Evolutionary conservation across 2,113 vertebrate genomes (phyloP).

Genomic region (Urocynchramus pylzowi): DNA sequence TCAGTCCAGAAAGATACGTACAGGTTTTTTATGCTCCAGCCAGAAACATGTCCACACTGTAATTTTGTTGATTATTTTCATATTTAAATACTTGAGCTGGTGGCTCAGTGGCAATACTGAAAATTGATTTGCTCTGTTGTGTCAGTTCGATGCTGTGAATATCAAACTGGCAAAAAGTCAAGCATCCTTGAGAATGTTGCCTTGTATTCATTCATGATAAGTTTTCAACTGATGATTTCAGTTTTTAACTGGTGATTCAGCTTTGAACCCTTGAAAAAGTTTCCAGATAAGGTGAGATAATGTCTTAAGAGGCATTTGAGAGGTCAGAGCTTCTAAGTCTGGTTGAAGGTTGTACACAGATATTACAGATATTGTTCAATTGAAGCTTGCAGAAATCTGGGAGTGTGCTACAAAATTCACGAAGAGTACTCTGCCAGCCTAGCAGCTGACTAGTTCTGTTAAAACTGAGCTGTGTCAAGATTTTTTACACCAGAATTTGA

Average conservation of each 20-base stretch:
- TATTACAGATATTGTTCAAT: not conserved
- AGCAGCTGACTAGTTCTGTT: not conserved
- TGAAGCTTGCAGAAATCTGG: not conserved
- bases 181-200: not conserved
- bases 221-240: too few relatives aligned
- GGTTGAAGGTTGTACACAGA: not conserved
- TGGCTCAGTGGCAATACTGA: not conserved
- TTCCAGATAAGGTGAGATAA: not conserved
- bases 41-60: not conserved
- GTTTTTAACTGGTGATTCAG: not conserved
- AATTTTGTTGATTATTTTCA: not conserved
- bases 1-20: not conserved
- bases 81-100: not conserved
- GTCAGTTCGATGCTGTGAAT: fast-evolving
- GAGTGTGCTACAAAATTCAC: not conserved
- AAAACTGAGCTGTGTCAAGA: not conserved
- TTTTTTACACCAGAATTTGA: not conserved
- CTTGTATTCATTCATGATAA: not conserved
- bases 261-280: not conserved
- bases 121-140: not conserved
- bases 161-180: not conserved
- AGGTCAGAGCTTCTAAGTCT: not conserved
- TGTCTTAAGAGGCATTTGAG: not conserved
- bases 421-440: not conserved
- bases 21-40: not conserved